These are phyloP conservation scores for Gryon sp. DNA, from an alignment of 1,140 invertebrate genomes.

Conservation along the genomic window DNA sequence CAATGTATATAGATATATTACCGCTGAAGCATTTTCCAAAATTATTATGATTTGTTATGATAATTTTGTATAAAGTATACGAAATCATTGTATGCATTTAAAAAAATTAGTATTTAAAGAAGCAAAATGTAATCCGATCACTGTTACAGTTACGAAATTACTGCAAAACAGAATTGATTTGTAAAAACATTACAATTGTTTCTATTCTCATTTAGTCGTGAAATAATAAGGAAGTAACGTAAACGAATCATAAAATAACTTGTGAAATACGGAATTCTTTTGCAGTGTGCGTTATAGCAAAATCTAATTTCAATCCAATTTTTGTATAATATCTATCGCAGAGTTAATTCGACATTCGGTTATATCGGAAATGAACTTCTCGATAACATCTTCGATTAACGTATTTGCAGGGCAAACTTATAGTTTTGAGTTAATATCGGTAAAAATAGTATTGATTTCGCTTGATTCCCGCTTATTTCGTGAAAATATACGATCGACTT, in stretches of 20 bases:
- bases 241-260: not conserved
- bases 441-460: conserved; percentile 4
- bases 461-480: conserved; percentile 27
- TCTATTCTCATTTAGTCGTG: too few species aligned
- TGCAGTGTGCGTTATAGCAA: not conserved
- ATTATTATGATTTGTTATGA: not conserved
- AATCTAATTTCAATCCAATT: conserved; percentile 27
- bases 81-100: too few species aligned
- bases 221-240: not conserved
- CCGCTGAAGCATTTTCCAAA: not conserved
- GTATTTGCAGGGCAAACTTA: conserved; percentile 26
- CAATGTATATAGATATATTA: too few species aligned
- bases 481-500: conserved; percentile 13
- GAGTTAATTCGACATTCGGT: conserved; percentile 15
- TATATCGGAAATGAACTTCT: conserved; percentile 35
- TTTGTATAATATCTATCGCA: conserved; percentile 18
- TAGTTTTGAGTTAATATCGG: conserved; percentile 12
- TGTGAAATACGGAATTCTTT: not conserved
- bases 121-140: too few species aligned
- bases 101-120: too few species aligned
- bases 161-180: too few species aligned
- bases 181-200: too few species aligned
- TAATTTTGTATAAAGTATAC: too few species aligned
- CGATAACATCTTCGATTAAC: conserved; percentile 50
- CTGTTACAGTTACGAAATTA: too few species aligned